Base-by-base conservation (phyloP, 2,888 invertebrate genomes). In the Caenorhabditis sulstoni region DNA sequence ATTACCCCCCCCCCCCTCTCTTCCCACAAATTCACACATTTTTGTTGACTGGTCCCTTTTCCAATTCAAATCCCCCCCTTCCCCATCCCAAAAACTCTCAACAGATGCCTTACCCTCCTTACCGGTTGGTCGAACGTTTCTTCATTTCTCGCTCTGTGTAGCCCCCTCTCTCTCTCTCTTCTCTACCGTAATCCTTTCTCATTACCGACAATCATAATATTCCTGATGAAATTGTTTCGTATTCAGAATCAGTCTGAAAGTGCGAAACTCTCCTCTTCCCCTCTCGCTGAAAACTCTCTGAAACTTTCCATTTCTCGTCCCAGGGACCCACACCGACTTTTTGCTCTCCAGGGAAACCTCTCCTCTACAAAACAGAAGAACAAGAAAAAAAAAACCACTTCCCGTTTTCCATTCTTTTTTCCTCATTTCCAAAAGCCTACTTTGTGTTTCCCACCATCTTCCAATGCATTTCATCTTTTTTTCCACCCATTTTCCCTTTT, bases 191-290 rank as follows among this genome's bases (percentile, higher is more conserved):
- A 20, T 11, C 55, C 41, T 41, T 29, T 29, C 29, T 29, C 29
- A 29, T 29, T 29, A 29, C 7, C 7, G 7, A n/a, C n/a, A 29
- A 39, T 47, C 65, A 66, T 66, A 66, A 66, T 66, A 66, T 22
- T 35, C 50, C 29, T 66, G 65, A 66, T 66, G 65, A 61, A 65
- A 29, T 29, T 53, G 41, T 14, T 29, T 9, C 35, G 20, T 52
- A 39, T 53, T 53, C 9, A 0, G 14, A 35, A 44, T 47, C 49
- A 39, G 16, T 53, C 57, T 12, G 9, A 41, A 35, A 37, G n/a
- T n/a, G n/a, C n/a, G 20, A 57, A 47, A 41, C 64, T 62, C 47
- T n/a, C n/a, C n/a, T n/a, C n/a, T n/a, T n/a, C n/a, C n/a, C n/a
- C n/a, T n/a, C n/a, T n/a, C n/a, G n/a, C n/a, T n/a, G n/a, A n/a